These are phyloP conservation scores for Nemotelus pantherinus DNA, from an alignment of 2,888 invertebrate species.

Conservation along the genomic window DNA sequence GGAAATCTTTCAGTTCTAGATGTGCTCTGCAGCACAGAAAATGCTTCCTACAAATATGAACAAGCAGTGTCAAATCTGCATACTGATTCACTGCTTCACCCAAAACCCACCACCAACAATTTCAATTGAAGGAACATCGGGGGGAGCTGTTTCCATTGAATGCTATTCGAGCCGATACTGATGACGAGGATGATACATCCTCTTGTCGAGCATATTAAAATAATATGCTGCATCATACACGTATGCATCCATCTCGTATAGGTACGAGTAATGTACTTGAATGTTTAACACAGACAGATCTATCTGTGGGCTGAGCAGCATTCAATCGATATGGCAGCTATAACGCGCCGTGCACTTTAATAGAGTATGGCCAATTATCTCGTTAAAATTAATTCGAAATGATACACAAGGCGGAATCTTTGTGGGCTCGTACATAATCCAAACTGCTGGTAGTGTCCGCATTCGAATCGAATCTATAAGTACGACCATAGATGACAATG, in stretches of 20 bases:
- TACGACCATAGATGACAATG: neutral
- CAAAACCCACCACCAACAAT: no score
- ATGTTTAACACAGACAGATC: conserved; percentile 31
- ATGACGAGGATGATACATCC: conserved; percentile 18
- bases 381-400: conserved; percentile 45
- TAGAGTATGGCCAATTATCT: conserved; percentile 41
- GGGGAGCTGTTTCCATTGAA: no score
- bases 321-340: conserved; percentile 37
- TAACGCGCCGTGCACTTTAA: conserved; percentile 41
- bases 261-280: conserved; percentile 22
- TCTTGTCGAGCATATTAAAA: conserved; percentile 35
- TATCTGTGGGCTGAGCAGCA: conserved; percentile 26
- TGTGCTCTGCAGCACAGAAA: no score
- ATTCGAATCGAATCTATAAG: no score
- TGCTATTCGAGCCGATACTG: neutral
- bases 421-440: conserved; percentile 8
- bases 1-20: no score
- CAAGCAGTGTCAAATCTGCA: no score
- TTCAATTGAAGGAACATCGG: no score
- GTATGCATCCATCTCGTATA: no score
- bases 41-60: no score
- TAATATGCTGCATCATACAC: conserved; percentile 16
- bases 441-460: neutral
- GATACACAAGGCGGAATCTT: conserved; percentile 31
- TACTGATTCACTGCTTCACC: no score